A percentile compares a stretch with the other conserved stretches of the same genome.
Evolutionary conservation across 2,888 invertebrate genomes (phyloP).

Genomic region (Drosophila kambysellisi): DNA sequence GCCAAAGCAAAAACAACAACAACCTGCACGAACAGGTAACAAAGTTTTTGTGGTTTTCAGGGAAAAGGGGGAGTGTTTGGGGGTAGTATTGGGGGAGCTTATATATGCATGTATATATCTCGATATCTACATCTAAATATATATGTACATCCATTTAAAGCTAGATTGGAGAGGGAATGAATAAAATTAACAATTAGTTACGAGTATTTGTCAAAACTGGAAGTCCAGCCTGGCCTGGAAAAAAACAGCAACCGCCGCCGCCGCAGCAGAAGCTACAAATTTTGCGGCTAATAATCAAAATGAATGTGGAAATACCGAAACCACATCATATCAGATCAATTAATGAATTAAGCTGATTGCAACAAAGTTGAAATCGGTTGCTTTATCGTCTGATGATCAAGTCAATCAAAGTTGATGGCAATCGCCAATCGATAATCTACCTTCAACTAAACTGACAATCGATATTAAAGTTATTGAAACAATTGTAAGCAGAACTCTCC

Average conservation of each 20-base stretch:
- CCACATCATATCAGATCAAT: neutral
- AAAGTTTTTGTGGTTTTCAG: conserved; percentile 20
- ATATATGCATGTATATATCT: conserved; percentile 14
- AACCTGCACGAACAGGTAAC: conserved; percentile 61
- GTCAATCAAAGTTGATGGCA: neutral
- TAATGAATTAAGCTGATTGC: neutral
- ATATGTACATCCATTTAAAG: conserved; percentile 10
- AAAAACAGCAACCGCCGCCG: conserved; percentile 1
- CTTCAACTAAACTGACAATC: neutral
- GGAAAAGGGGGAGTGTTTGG: conserved; percentile 9
- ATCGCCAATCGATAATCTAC: conserved; percentile 8
- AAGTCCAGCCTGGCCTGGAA: conserved; percentile 17
- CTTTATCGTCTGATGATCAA: neutral
- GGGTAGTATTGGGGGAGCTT: conserved; percentile 16
- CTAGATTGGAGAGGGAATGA: conserved; percentile 56
- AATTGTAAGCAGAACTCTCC: neutral
- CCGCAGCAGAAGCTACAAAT: conserved; percentile 2
- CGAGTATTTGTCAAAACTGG: conserved; percentile 43
- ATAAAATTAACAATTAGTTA: conserved; percentile 74
- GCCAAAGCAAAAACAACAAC: conserved; percentile 33
- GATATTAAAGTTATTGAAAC: neutral
- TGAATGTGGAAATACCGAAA: conserved; percentile 5
- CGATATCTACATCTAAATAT: conserved; percentile 7
- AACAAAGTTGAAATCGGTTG: neutral
- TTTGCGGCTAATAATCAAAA: conserved; percentile 19